A percentile compares a stretch with the other conserved stretches of the same genome.
phyloP scores from a whole-genome alignment of 92 coral and sea anemone genomes.

The Zoanthus gigantus region DNA sequence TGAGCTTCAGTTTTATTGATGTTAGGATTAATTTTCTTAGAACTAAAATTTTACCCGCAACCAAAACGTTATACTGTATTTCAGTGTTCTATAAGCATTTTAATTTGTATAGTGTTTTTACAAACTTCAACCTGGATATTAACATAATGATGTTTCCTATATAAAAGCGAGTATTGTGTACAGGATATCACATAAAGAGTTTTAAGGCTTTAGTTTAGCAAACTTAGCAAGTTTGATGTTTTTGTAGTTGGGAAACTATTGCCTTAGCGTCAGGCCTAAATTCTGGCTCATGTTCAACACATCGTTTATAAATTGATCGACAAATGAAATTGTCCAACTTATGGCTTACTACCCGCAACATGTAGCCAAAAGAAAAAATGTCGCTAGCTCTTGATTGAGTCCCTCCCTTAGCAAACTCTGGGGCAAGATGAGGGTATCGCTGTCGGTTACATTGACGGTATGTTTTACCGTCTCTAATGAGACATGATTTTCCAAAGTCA shows the following conservation, averaged over 20 bases:
- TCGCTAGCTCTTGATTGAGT: slow-evolving; percentile 15
- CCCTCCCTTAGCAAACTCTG: background rate
- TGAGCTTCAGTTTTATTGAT: no score
- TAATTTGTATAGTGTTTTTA: no score
- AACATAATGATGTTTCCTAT: no score
- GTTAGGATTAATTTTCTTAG: no score
- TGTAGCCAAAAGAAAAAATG: slow-evolving; percentile 13
- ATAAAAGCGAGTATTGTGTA: no score
- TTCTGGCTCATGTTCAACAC: background rate
- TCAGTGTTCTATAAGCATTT: no score
- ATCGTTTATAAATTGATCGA: background rate
- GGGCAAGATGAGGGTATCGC: slow-evolving; percentile 28
- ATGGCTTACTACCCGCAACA: background rate
- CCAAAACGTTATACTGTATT: no score
- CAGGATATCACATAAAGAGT: background rate
- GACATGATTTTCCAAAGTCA: slow-evolving; percentile 1
- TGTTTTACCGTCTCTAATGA: background rate
- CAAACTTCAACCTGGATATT: no score
- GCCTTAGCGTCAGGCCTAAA: background rate
- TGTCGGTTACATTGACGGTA: background rate
- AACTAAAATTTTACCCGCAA: no score
- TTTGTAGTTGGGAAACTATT: background rate
- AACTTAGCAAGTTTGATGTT: background rate
- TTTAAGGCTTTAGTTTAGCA: background rate
- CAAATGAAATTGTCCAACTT: background rate